Percentiles rank a stretch among this genome's conserved stretches.
phyloP scores from a whole-genome alignment of 2,113 vertebrate genomes.

The Psittacula cyanocephala region DNA sequence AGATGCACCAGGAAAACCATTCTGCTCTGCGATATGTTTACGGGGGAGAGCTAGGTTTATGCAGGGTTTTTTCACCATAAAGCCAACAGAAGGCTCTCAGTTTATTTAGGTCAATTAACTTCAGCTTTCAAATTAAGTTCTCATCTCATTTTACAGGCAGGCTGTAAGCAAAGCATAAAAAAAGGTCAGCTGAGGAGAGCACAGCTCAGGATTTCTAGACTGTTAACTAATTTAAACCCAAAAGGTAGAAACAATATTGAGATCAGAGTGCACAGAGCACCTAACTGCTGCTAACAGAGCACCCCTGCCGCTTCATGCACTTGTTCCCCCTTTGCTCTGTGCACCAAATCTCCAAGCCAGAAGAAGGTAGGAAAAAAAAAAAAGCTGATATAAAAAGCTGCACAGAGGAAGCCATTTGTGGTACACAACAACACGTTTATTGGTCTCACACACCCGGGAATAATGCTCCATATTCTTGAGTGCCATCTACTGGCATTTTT shows the following conservation, averaged over 20 bases:
- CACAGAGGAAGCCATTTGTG: conserved; percentile 42
- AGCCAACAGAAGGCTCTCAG: conserved; percentile 51
- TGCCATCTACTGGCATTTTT: conserved; percentile 64
- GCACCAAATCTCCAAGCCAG: background rate
- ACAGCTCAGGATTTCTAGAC: background rate
- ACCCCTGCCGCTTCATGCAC: background rate
- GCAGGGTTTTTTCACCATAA: background rate
- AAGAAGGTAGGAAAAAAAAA: background rate
- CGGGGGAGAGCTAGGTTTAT: background rate
- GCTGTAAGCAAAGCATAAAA: conserved; percentile 58
- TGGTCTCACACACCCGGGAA: background rate
- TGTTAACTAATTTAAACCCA: conserved; percentile 28
- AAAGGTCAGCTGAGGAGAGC: conserved; percentile 51
- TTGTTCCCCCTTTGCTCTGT: background rate
- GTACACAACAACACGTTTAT: background rate
- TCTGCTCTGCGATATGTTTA: background rate
- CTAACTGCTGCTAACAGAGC: background rate
- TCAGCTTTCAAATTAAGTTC: conserved; percentile 60
- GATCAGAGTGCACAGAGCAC: background rate
- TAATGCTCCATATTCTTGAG: conserved; percentile 47
- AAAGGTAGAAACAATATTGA: background rate
- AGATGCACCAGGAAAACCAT: background rate
- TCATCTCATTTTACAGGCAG: conserved; percentile 44
- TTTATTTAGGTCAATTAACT: conserved; percentile 65
- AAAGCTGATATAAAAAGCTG: background rate